Evolutionary conservation across 2,888 invertebrate species (phyloP).

Genomic region (Neria commutata): DNA sequence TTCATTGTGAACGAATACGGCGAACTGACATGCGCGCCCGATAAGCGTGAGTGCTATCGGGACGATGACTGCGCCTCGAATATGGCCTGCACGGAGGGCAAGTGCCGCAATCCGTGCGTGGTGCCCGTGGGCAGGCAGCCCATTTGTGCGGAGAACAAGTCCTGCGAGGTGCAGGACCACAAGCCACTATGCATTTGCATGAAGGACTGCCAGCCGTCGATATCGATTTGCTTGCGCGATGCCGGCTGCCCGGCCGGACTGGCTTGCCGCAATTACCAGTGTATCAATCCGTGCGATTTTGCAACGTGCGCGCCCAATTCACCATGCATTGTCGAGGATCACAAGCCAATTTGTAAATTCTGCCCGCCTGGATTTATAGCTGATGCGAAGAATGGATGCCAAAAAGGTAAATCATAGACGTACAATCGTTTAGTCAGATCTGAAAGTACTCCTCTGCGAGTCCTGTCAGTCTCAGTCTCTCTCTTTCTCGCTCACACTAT

Average conservation of each 20-base stretch:
- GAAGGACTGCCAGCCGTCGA: constrained; percentile 83
- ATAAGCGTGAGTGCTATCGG: constrained; percentile 77
- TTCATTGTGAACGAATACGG: constrained; percentile 87
- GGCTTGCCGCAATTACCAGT: constrained; percentile 87
- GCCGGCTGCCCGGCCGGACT: constrained; percentile 84
- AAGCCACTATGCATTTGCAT: constrained; percentile 85
- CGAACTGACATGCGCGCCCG: constrained; percentile 85
- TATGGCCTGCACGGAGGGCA: constrained; percentile 81
- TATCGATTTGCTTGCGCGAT: constrained; percentile 88
- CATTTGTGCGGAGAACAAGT: constrained; percentile 80
- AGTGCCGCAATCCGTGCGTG: constrained; percentile 87
- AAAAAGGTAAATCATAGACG: constrained; percentile 82
- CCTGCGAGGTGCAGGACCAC: constrained; percentile 87
- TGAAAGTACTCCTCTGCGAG: constrained; percentile 9
- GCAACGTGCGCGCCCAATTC: constrained; percentile 83
- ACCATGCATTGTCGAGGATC: constrained; percentile 93
- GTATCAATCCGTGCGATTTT: constrained; percentile 87
- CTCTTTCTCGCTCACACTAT: constrained; percentile 26
- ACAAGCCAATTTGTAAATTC: constrained; percentile 94
- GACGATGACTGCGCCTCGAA: constrained; percentile 86
- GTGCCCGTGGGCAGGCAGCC: constrained; percentile 65
- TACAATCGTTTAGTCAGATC: constrained; percentile 33
- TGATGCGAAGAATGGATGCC: constrained; percentile 91
- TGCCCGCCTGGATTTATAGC: constrained; percentile 92
- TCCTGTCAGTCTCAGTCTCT: constrained; percentile 40